Evolutionary conservation across 2,113 vertebrate genomes (phyloP), one percentile per base, ranked within the genome.

Genomic region (Pachycephala philippinensis): DNA sequence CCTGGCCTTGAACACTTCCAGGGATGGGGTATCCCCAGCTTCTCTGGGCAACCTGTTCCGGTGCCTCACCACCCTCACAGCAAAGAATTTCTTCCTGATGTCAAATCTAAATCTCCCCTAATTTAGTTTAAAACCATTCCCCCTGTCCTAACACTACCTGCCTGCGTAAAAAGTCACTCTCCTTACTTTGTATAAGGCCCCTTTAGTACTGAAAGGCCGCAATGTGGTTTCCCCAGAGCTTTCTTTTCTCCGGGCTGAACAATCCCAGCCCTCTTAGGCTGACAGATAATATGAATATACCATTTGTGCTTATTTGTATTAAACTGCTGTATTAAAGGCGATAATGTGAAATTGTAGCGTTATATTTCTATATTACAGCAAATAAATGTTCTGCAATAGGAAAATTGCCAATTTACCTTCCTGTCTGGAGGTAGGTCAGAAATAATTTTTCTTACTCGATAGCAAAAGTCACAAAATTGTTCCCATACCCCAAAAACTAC

Each of bases 291-390:
- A 75, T 53, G 40, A 60, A 66, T 45, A 57, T 2, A 57, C 4
- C 27, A 10, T 69, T 72, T 69, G 18, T 78, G 7, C 13, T 82
- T 82, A 33, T 57, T 90, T 75, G 47, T 59, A 66, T 79, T 47
- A 83, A 84, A 63, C 31, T 27, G 16, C 60, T 28, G 15, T 60
- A 87, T 77, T 52, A 77, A 70, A 78, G 9, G 35, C 39, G 17
- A n/a, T 74, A n/a, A 74, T 37, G 23, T 37, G 47, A 5, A 64
- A 71, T 68, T 90, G 90, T 35, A 78, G 16, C 9, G 7, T 2
- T 69, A 82, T 56, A 59, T 84, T 87, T 91, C 50, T 71, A 23
- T 33, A 82, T 59, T 71, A 57, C 42, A 88, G 45, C 14, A 75
- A 75, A 63, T 35, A 52, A 93, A 50, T 3, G 2, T 82, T 90